These are phyloP conservation scores for Sebastes steindachneri DNA, from an alignment of 2,797 vertebrate species.

Conservation along the genomic window DNA sequence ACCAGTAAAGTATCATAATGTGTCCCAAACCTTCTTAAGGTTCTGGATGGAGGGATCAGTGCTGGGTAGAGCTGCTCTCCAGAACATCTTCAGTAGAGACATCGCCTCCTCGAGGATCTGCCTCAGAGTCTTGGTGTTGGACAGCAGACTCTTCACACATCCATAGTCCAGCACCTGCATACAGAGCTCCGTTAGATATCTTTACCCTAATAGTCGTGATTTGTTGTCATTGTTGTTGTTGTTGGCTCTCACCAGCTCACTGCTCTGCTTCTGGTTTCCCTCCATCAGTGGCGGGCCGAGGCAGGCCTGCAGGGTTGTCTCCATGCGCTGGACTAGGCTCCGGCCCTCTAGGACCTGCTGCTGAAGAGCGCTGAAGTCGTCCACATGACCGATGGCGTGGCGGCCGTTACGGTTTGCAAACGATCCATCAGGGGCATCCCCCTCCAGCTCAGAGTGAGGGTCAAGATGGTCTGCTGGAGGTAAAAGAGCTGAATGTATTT, in stretches of 20 bases:
- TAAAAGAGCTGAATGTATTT: not conserved
- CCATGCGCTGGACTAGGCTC: conserved; percentile 85
- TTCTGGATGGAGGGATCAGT: conserved; percentile 64
- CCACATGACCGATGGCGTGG: conserved; percentile 86
- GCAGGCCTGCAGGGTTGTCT: conserved; percentile 75
- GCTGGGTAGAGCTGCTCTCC: conserved; percentile 86
- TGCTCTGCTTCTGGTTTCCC: conserved; percentile 70
- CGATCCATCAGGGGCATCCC: conserved; percentile 77
- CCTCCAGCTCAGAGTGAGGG: conserved; percentile 83
- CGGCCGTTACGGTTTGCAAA: conserved; percentile 86
- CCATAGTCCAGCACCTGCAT: conserved; percentile 79
- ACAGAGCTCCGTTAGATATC: conserved; percentile 11
- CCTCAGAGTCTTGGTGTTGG: conserved; percentile 84
- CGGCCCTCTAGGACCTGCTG: conserved; percentile 89
- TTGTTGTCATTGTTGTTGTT: not conserved
- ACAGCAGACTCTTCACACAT: conserved; percentile 79
- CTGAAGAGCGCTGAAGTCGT: conserved; percentile 89
- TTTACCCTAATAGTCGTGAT: not conserved
- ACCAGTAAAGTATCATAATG: not conserved
- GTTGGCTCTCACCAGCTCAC: conserved; percentile 76
- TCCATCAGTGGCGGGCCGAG: conserved; percentile 70
- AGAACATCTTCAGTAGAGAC: conserved; percentile 92
- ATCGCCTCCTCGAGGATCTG: conserved; percentile 86
- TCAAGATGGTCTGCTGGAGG: conserved; percentile 73
- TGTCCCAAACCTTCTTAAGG: conserved; percentile 77